These are phyloP conservation scores for Laterallus jamaicensis DNA, from an alignment of 2,113 vertebrate genomes.

Conservation along the genomic window DNA sequence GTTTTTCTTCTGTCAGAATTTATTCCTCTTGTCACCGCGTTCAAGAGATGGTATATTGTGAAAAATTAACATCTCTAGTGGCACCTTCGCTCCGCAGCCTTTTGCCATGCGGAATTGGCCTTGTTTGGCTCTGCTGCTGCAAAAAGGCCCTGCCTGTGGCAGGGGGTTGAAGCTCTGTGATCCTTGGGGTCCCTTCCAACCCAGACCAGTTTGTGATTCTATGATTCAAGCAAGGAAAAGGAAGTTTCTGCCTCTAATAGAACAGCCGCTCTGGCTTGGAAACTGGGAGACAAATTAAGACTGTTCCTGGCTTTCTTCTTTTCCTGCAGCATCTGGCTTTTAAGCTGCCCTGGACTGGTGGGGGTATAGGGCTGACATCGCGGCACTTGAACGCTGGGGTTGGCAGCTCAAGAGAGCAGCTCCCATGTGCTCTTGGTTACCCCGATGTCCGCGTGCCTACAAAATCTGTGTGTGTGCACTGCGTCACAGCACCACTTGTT, in stretches of 20 bases:
- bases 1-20: neutral
- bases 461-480: neutral
- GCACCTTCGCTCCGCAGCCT: neutral
- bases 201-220: too few relatives aligned
- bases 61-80: neutral
- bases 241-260: neutral
- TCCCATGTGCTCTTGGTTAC: slow-evolving; percentile 31
- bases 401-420: neutral
- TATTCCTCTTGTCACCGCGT: neutral
- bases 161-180: too few relatives aligned
- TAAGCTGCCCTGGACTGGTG: neutral
- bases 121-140: neutral
- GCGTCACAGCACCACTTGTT: neutral
- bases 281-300: neutral
- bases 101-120: neutral
- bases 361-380: neutral
- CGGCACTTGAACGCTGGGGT: neutral
- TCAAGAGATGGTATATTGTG: neutral
- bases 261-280: neutral
- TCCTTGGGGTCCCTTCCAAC: too few relatives aligned
- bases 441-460: neutral
- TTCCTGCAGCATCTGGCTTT: neutral
- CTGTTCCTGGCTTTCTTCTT: neutral
- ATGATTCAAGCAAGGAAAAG: neutral
- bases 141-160: neutral